Conservation (phyloP, 2,888 invertebrate species). For the Adelognathus sp. region DNA sequence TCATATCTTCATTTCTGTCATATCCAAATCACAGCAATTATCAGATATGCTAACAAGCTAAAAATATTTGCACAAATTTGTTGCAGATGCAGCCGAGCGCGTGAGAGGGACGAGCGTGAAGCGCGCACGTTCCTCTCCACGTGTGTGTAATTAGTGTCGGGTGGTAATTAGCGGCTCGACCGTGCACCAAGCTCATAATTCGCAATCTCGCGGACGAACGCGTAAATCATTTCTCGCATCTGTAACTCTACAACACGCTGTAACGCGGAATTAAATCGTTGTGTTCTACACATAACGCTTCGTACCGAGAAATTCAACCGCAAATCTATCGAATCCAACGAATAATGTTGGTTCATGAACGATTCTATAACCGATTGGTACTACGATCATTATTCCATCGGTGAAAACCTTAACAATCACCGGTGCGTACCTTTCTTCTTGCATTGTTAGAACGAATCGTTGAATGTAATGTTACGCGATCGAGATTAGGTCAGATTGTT, state of each 20-base stretch:
- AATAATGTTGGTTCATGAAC: not conserved
- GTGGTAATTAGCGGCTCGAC: conserved; percentile 21
- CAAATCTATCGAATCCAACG: not conserved
- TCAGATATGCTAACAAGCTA: not conserved
- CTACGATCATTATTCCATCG: not conserved
- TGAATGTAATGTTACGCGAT: not conserved
- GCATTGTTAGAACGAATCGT: not conserved
- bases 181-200: conserved; percentile 34
- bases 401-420: not conserved
- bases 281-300: not conserved
- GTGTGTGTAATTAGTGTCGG: conserved; percentile 35
- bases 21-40: not conserved
- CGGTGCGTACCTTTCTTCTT: not conserved
- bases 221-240: conserved; percentile 39
- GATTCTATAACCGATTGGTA: not conserved
- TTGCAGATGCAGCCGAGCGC: not conserved
- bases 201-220: conserved; percentile 33
- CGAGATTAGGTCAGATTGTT: not conserved
- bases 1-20: not conserved
- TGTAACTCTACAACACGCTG: conserved; percentile 32
- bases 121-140: conserved; percentile 5
- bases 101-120: not conserved
- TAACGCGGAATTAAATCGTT: not conserved
- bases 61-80: not conserved
- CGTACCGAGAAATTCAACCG: not conserved